Conservation (phyloP, 2,113 vertebrate genomes). For the Aegithalos caudatus region DNA sequence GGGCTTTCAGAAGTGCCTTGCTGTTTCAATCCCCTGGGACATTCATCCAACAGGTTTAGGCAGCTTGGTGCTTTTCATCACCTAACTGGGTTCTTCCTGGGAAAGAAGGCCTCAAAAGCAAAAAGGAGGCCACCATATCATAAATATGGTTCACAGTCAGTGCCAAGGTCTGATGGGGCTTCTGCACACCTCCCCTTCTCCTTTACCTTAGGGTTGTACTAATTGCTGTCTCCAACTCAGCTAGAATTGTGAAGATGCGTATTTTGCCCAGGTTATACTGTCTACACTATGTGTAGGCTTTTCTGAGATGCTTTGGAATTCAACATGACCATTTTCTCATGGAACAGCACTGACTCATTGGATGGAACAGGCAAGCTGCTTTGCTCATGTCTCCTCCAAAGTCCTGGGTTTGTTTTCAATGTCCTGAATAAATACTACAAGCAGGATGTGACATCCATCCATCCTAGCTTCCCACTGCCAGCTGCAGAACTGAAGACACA, state of each 20-base stretch:
- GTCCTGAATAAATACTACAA: not conserved
- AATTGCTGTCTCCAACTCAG: not conserved
- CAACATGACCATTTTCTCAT: not conserved
- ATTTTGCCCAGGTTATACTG: not conserved
- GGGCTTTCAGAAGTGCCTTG: not conserved
- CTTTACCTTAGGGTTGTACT: not conserved
- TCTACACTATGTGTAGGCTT: not conserved
- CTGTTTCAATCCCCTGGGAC: not conserved
- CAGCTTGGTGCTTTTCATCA: not conserved
- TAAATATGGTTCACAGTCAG: not conserved
- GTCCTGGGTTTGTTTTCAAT: not conserved
- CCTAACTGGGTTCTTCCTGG: not conserved
- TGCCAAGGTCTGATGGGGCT: not conserved
- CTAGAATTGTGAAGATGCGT: not conserved
- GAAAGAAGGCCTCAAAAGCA: not conserved
- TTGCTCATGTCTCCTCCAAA: not conserved
- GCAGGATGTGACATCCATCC: not conserved
- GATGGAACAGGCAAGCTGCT: not conserved
- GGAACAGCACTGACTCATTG: not conserved
- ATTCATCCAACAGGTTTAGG: not conserved
- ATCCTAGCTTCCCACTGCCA: not conserved
- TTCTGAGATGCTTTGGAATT: not conserved
- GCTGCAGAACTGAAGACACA: rapidly evolving
- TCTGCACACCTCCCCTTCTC: not conserved
- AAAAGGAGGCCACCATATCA: not conserved